Percentiles rank a stretch among this genome's conserved stretches.
These are phyloP conservation scores for Acanthococcus lagerstroemiae DNA, from an alignment of 2,888 invertebrate genomes.

Conservation along the genomic window DNA sequence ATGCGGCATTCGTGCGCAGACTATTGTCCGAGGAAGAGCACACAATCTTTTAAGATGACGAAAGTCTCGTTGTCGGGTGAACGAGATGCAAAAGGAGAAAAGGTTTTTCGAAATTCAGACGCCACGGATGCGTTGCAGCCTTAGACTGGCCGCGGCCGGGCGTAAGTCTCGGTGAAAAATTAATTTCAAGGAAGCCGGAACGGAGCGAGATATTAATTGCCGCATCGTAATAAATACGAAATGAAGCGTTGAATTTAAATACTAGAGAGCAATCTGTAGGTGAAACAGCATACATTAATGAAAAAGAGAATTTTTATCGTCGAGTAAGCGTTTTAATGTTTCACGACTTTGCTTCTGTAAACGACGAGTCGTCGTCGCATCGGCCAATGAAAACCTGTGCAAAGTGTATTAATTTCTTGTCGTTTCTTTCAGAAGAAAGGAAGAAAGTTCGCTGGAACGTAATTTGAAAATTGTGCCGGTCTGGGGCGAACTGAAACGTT, in stretches of 20 bases:
- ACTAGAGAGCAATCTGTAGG: not conserved
- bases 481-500: no score
- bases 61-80: no score
- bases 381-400: no score
- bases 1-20: no score
- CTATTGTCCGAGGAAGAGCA: no score
- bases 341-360: no score
- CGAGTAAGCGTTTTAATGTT: no score
- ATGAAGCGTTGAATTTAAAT: not conserved
- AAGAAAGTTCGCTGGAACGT: no score
- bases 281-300: not conserved
- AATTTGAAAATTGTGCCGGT: no score
- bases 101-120: not conserved
- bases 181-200: not conserved
- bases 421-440: no score
- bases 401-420: no score
- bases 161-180: not conserved
- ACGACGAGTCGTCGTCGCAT: no score
- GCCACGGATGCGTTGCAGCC: not conserved
- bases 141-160: not conserved
- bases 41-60: not conserved
- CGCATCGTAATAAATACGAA: not conserved
- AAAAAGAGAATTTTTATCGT: not conserved
- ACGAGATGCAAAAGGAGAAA: not conserved
- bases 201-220: not conserved